Evolutionary conservation across 2,797 vertebrate genomes (phyloP).

Genomic region (Chiloscyllium punctatum): DNA sequence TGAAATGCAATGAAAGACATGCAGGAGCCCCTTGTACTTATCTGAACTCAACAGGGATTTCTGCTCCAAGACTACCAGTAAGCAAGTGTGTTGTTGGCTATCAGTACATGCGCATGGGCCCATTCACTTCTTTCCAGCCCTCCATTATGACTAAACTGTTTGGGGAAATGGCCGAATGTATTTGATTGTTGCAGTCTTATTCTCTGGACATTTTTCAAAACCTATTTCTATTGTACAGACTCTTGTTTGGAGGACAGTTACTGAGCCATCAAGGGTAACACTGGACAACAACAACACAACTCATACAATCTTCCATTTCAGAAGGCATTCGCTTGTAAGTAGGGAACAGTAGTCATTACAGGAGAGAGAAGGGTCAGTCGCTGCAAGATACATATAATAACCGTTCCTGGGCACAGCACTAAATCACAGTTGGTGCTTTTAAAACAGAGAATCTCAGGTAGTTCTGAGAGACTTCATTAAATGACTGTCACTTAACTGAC

Average conservation of each 20-base stretch:
- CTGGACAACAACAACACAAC: background rate
- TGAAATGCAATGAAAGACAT: background rate
- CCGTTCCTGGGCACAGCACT: background rate
- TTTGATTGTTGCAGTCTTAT: background rate
- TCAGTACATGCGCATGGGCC: background rate
- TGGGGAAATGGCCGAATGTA: background rate
- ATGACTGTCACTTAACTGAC: background rate
- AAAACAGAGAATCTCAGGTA: background rate
- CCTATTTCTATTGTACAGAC: slow-evolving; percentile 42
- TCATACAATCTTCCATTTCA: background rate
- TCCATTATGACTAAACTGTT: background rate
- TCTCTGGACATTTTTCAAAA: background rate
- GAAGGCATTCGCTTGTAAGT: background rate
- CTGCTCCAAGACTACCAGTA: background rate
- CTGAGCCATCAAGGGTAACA: background rate
- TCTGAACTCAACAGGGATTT: background rate
- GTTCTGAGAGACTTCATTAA: background rate
- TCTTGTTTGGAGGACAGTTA: slow-evolving; percentile 35
- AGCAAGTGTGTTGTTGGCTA: background rate
- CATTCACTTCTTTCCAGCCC: background rate
- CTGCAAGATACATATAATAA: background rate
- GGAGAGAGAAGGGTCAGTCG: background rate
- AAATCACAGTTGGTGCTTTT: background rate
- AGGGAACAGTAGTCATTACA: background rate
- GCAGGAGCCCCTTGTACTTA: background rate